phyloP scores from a whole-genome alignment of 2,113 vertebrate genomes.

The Speoplatyrhinus poulsoni region DNA sequence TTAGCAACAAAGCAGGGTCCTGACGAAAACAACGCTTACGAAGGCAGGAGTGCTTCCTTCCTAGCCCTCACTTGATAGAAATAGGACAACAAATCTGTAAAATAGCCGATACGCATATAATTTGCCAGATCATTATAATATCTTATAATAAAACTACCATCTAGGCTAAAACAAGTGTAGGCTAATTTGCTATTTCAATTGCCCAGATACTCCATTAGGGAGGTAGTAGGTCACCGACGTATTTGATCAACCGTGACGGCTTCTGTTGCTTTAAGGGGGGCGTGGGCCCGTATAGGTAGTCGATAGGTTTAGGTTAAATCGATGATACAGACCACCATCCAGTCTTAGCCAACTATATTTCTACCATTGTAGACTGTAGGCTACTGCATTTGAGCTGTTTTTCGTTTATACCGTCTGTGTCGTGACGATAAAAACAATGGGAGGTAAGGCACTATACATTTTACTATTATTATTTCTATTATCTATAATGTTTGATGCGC shows the following conservation, averaged over 20 bases:
- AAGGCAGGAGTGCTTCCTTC: slow-evolving; percentile 12
- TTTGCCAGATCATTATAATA: neutral
- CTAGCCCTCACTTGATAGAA: neutral
- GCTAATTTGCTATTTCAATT: no score
- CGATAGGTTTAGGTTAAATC: slow-evolving; percentile 60
- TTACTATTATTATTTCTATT: neutral
- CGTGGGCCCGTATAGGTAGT: slow-evolving; percentile 63
- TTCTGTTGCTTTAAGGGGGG: slow-evolving; percentile 75
- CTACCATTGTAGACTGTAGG: neutral
- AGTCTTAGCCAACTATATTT: slow-evolving; percentile 3
- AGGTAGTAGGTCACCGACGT: neutral
- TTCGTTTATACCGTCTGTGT: slow-evolving; percentile 13
- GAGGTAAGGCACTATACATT: slow-evolving; percentile 58
- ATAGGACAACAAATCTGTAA: neutral
- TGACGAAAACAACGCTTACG: slow-evolving; percentile 34
- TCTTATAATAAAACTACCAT: neutral
- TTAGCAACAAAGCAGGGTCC: slow-evolving; percentile 66
- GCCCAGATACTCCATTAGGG: no score
- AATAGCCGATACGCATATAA: neutral
- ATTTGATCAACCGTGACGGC: slow-evolving; percentile 5
- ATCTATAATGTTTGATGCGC: slow-evolving; percentile 4
- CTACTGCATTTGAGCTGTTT: slow-evolving; percentile 2
- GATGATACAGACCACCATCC: slow-evolving; percentile 41
- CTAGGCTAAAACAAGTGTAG: no score
- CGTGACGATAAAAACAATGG: slow-evolving; percentile 57